Base-by-base conservation (phyloP, 2,888 invertebrate genomes). In the Chymomyza procnemis region DNA sequence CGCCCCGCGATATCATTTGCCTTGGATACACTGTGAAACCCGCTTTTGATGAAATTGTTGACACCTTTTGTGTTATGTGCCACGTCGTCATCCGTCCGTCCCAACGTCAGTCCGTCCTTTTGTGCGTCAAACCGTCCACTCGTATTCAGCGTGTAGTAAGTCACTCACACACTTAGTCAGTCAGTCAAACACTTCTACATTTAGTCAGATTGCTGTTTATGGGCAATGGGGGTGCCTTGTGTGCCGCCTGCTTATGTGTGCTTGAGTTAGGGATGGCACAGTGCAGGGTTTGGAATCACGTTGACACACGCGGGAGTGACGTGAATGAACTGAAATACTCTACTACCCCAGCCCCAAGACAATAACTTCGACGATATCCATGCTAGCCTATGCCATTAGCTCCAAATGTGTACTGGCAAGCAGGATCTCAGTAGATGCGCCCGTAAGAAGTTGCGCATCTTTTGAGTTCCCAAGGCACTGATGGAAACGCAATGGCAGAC, bases 21-120 rank as follows among this genome's bases (percentile, higher is more conserved):
- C 68, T 69, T 67, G 68, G 67, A 67, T 69, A 65, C 34, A 65
- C 56, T 5, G 26, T 34, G 8, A 4, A 46, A 21, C 58, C 46
- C 41, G 59, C 47, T 57, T 66, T 41, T 64, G 66, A 73, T 73
- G 62, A 59, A 76, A 70, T 66, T 79, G 78, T 79, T 76, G 74
- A 76, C 78, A 78, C 76, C 74, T 76, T 76, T 74, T 75, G 67
- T 71, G 61, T 61, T 22, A 63, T 41, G 47, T 56, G 34, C 22
- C 22, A 22, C 22, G 63, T 65, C 57, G 30, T 41, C 48, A 46
- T 65, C 67, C 57, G 30, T 41, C 48, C 52, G 57, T 22, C 22
- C 22, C n/a, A n/a, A n/a, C n/a, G 64, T 65, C 67, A 61, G 30
- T 41, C 48, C 52, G 57, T 22, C 22, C 22, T 3, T 22, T 4